A percentile compares a stretch with the other conserved stretches of the same genome.
Conservation (phyloP, 2,113 vertebrate genomes). For the Leptosomus discolor region DNA sequence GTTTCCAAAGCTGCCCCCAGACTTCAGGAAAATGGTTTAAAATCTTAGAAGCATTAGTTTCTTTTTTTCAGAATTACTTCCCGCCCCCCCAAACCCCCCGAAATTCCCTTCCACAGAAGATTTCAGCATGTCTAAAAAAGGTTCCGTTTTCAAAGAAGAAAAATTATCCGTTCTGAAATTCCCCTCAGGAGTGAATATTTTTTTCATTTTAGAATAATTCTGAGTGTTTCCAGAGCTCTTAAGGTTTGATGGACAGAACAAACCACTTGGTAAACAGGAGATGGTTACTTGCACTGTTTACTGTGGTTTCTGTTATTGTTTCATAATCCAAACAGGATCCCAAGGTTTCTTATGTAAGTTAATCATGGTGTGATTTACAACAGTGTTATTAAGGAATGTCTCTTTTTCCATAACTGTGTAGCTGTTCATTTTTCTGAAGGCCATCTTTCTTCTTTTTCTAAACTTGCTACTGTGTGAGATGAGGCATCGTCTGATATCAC, state of each 20-base stretch:
- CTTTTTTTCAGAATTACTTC: background rate
- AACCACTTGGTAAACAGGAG: background rate
- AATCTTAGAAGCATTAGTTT: background rate
- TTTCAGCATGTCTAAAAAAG: background rate
- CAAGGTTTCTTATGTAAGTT: background rate
- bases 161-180: background rate
- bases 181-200: background rate
- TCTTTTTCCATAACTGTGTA: background rate
- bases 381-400: background rate
- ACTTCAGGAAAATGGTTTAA: background rate
- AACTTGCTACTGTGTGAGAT: background rate
- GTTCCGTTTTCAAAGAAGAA: background rate
- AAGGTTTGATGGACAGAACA: background rate
- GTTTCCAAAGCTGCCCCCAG: background rate
- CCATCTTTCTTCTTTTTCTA: background rate
- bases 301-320: background rate
- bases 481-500: background rate
- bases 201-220: background rate
- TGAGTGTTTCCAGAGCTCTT: background rate
- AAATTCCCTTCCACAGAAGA: background rate
- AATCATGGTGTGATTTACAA: background rate
- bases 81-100: accelerated
- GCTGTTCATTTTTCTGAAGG: background rate
- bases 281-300: background rate
- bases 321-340: background rate